phyloP scores from a whole-genome alignment of 35 echinoderm and acorn worm species.

The Diadema setosum region DNA sequence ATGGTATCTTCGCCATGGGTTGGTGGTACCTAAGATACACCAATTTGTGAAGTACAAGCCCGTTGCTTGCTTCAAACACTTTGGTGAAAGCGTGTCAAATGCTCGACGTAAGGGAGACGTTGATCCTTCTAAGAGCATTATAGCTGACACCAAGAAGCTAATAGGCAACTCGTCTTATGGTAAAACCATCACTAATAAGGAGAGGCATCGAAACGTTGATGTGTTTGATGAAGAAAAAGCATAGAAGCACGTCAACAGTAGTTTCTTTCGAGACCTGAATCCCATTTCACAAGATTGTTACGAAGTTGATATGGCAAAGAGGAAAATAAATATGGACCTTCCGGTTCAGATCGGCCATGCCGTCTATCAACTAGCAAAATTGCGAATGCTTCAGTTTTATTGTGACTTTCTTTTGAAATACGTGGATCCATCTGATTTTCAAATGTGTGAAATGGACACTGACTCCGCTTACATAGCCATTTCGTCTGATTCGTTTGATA shows the following conservation, averaged over 20 bases:
- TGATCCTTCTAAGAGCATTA: constrained; percentile 22
- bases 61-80: not conserved
- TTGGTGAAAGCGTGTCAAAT: constrained; percentile 32
- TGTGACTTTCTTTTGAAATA: constrained; percentile 52
- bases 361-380: constrained; percentile 48
- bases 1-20: constrained; percentile 36
- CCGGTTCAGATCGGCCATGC: constrained; percentile 39
- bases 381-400: constrained; percentile 59
- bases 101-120: constrained; percentile 13
- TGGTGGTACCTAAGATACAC: constrained; percentile 6
- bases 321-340: constrained; percentile 34
- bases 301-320: constrained; percentile 21
- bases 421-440: constrained; percentile 41
- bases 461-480: constrained; percentile 76
- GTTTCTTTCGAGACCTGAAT: constrained; percentile 22
- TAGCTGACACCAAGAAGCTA: constrained; percentile 61
- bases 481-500: not conserved
- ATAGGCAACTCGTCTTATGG: constrained; percentile 57
- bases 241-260: not conserved
- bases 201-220: constrained; percentile 37
- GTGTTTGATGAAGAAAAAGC: not conserved
- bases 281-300: constrained; percentile 24
- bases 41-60: constrained; percentile 29
- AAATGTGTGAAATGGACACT: constrained; percentile 70
- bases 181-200: constrained; percentile 50